Evolutionary conservation across 2,113 vertebrate species (phyloP), one percentile per base, ranked within the genome.

Genomic region (Neogobius melanostomus): DNA sequence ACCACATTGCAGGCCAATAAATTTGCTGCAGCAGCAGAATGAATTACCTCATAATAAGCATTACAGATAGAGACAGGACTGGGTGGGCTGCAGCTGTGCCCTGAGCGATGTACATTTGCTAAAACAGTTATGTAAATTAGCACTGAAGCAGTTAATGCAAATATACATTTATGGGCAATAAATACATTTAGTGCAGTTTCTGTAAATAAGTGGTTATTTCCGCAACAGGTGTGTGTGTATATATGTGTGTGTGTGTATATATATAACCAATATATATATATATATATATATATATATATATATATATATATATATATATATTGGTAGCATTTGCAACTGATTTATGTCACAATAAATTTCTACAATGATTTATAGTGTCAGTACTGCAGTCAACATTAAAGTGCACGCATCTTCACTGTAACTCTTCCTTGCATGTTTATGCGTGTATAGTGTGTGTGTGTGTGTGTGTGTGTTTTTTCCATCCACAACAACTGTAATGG

Each of bases 381-480:
- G 49, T 7, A 66, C 54, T 43, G 21, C 5, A 16, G 11, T 60
- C 44, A 7, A 61, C 12, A 8, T 6, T 68, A 60, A 48, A 66
- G 36, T 63, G 8, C n/a, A 12, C 70, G 56, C 49, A 17, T 70
- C 53, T 72, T 72, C 49, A 71, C 68, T 75, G 49, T 76, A 71
- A 75, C 69, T 52, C 53, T 59, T 51, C 21, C 21, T 21, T 21
- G 21, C 3, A 3, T 28, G 28, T 28, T 1, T 28, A 3, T 36
- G 28, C 4, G 28, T 36, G 28, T 36, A 2, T 36, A 2, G 28
- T 36, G 28, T 36, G 28, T 36, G 28, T 63, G 49, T 43, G 48
- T 52, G 16, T 65, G 44, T 53, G 56, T 70, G 64, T 87, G 86
- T 86, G 85, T 78, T 68, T 47, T 50, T 62, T 36, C 53, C 43